Evolutionary conservation across 1,140 invertebrate species (phyloP), one percentile per base, ranked within the genome.

Genomic region (Tetragonula clypearis): DNA sequence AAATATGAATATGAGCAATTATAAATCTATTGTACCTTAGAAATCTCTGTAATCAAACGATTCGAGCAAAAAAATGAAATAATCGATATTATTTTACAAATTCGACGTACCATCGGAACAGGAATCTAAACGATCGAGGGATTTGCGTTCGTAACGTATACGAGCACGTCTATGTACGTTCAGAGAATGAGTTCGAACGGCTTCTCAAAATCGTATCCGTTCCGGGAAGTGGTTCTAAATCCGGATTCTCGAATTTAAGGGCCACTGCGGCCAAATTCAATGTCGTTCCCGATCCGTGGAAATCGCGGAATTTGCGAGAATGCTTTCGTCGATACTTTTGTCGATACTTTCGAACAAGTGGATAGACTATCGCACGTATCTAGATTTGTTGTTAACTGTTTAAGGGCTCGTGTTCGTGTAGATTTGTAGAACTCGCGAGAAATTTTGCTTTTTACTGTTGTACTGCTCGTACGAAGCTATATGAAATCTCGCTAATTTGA

Each of bases 131-230:
- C 62, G 58, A 77, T 21, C 55, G 12, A 35, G 23, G 41, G 35
- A 62, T 62, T 15, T 41, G 49, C 56, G 30, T 41, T 35, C 4
- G 30, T 62, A 62, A 41, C 35, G 53, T 26, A 15, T 56, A 4
- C 26, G 30, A 5, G 26, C 49, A 26, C 14, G 21, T 53, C 21
- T 53, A 69, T n/a, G 26, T 21, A 74, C 30, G 56, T 74, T 74
- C 73, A 74, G 26, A 71, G 69, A 21, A 21, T 17, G 26, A 19
- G 65, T 78, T 78, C n/a, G 15, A 65, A 49, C 23, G 15, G 35
- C 15, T 23, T 12, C 21, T 79, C 53, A 23, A 69, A 71, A 58
- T 69, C 66, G 66, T 68, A 79, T 79, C 78, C 78, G 19, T 69
- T 79, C 17, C 26, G 11, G 53, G 14, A 79, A 71, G 78, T 69